Evolutionary conservation across 2,888 invertebrate genomes (phyloP).

Genomic region (Amphipyra tragopoginis): DNA sequence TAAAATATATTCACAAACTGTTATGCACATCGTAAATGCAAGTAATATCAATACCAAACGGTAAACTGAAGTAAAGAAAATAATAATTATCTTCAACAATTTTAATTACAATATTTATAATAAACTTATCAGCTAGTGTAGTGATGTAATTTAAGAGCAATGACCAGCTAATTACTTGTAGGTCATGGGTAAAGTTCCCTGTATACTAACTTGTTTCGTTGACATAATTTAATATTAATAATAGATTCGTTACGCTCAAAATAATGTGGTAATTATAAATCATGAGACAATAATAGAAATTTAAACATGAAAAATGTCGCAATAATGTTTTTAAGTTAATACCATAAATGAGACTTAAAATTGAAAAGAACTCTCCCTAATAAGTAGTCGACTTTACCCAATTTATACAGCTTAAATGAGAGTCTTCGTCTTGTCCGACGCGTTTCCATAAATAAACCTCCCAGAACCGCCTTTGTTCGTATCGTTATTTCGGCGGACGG

Average conservation of each 20-base stretch:
- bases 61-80: conserved; percentile 11
- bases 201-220: conserved; percentile 17
- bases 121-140: conserved; percentile 35
- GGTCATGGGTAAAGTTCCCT: conserved; percentile 38
- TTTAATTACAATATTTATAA: conserved; percentile 23
- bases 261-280: neutral
- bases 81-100: conserved; percentile 11
- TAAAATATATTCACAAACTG: no score
- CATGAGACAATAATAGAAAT: conserved; percentile 2
- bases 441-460: conserved; percentile 61
- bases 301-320: neutral
- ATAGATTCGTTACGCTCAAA: neutral
- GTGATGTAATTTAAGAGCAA: conserved; percentile 45
- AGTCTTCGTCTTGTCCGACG: conserved; percentile 45
- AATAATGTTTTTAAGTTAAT: neutral
- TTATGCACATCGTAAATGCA: conserved; percentile 28
- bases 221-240: conserved; percentile 19
- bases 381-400: conserved; percentile 45
- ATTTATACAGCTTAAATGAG: conserved; percentile 52
- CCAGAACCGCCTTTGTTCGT: conserved; percentile 60
- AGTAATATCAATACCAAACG: conserved; percentile 24
- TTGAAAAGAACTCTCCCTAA: conserved; percentile 21
- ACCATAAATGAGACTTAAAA: conserved; percentile 8
- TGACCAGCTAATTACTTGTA: conserved; percentile 44
- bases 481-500: conserved; percentile 63